phyloP scores from a whole-genome alignment of 2,797 vertebrate genomes.

The Mionectes olivaceus region DNA sequence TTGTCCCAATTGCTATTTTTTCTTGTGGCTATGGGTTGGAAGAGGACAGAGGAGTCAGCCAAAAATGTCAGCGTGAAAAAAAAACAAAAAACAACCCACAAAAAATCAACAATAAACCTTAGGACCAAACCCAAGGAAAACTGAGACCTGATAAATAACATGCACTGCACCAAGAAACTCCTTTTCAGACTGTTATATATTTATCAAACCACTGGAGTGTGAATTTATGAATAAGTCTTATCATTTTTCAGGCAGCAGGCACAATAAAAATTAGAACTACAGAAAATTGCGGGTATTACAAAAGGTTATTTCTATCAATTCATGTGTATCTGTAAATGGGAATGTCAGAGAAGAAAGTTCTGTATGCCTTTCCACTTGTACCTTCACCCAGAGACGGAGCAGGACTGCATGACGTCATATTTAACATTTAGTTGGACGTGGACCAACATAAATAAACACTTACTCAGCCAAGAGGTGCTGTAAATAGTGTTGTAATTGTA shows the following conservation, averaged over 20 bases:
- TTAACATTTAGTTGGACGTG: background rate
- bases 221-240: conserved; percentile 78
- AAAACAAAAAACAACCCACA: background rate
- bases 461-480: background rate
- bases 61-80: conserved; percentile 51
- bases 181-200: conserved; percentile 79
- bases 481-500: background rate
- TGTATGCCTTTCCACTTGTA: background rate
- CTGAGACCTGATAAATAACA: conserved; percentile 75
- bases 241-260: conserved; percentile 68
- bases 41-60: conserved; percentile 53
- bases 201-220: conserved; percentile 79
- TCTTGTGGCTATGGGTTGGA: conserved; percentile 40
- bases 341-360: conserved; percentile 44
- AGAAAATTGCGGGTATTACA: conserved; percentile 58
- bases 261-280: conserved; percentile 73
- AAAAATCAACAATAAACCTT: conserved; percentile 4
- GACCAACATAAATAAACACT: background rate
- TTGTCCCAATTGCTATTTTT: conserved; percentile 52
- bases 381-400: conserved; percentile 7
- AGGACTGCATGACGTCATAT: background rate
- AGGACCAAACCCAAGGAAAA: conserved; percentile 52
- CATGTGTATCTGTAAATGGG: background rate
- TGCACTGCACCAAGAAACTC: conserved; percentile 70
- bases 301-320: conserved; percentile 65